phyloP scores from a whole-genome alignment of 2,797 vertebrate genomes.

The Tragelaphus eurycerus region DNA sequence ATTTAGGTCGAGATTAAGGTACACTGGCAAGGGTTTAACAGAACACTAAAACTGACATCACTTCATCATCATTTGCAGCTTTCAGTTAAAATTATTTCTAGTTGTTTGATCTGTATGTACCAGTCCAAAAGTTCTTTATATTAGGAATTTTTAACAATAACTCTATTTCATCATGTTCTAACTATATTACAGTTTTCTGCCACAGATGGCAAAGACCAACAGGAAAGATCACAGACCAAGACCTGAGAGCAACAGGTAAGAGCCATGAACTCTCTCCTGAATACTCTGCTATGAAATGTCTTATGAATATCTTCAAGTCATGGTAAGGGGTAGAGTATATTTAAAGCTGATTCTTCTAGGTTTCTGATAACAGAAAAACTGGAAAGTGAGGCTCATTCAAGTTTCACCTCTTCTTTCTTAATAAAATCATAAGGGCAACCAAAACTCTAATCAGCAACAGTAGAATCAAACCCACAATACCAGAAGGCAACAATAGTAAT shows the following conservation, averaged over 20 bases:
- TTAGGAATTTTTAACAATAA: slow-evolving; percentile 50
- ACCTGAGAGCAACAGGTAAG: not conserved
- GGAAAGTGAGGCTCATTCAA: slow-evolving; percentile 5
- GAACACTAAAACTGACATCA: not conserved
- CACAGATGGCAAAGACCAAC: not conserved
- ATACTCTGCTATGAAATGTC: not conserved
- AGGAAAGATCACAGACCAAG: not conserved
- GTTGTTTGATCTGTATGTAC: not conserved
- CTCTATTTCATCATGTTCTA: not conserved
- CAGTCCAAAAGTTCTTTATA: slow-evolving; percentile 5
- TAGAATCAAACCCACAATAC: slow-evolving; percentile 26
- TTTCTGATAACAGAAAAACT: slow-evolving; percentile 1
- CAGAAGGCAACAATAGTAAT: not conserved
- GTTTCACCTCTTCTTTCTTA: not conserved
- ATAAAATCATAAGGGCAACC: not conserved
- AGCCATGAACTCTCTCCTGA: not conserved
- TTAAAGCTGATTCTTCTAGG: not conserved
- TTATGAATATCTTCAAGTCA: not conserved
- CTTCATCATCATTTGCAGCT: slow-evolving; percentile 38
- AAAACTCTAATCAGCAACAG: slow-evolving; percentile 1
- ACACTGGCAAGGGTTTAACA: not conserved
- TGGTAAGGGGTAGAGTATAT: not conserved
- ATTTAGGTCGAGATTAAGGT: not conserved
- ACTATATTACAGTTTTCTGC: not conserved
- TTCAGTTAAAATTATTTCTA: slow-evolving; percentile 50